Evolutionary conservation across 2,797 vertebrate genomes (phyloP).

Genomic region (Nannoperca obscura): DNA sequence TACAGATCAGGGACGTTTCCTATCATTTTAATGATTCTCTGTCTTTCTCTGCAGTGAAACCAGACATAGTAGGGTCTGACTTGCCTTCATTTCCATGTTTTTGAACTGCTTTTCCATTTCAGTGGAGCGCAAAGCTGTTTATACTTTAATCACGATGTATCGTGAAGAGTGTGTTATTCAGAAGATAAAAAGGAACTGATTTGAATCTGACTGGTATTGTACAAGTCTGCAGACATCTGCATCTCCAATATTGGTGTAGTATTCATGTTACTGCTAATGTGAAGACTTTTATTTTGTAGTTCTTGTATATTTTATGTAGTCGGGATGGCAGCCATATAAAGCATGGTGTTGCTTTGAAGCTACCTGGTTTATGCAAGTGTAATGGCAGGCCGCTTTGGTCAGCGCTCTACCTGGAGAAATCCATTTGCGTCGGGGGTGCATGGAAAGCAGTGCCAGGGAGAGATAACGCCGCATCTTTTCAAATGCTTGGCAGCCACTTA

Average conservation of each 20-base stretch:
- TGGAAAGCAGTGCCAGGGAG: conserved; percentile 53
- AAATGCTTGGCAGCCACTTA: conserved; percentile 42
- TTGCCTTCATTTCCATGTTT: conserved; percentile 60
- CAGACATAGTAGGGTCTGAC: conserved; percentile 13
- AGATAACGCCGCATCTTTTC: conserved; percentile 72
- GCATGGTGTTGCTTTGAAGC: conserved; percentile 66
- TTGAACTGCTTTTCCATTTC: conserved; percentile 56
- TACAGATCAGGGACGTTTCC: conserved; percentile 41
- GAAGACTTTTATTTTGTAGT: conserved; percentile 28
- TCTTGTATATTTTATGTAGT: conserved; percentile 39
- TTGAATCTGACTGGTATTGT: conserved; percentile 28
- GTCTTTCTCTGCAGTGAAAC: conserved; percentile 24
- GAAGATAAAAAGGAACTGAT: conserved; percentile 46
- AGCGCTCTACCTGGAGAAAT: conserved; percentile 68
- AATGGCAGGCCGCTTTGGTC: conserved; percentile 66
- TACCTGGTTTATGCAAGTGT: conserved; percentile 54
- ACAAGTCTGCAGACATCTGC: conserved; percentile 32
- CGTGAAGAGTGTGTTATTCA: conserved; percentile 43
- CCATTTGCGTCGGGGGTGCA: conserved; percentile 56
- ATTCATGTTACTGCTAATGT: conserved; percentile 31
- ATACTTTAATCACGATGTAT: conserved; percentile 57
- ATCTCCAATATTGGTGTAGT: conserved; percentile 27
- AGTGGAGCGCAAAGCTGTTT: conserved; percentile 48
- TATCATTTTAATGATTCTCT: conserved; percentile 40
- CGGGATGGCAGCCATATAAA: conserved; percentile 20